Evolutionary conservation across 2,113 vertebrate species (phyloP), one percentile per base, ranked within the genome.

Genomic region (Trichechus manatus): DNA sequence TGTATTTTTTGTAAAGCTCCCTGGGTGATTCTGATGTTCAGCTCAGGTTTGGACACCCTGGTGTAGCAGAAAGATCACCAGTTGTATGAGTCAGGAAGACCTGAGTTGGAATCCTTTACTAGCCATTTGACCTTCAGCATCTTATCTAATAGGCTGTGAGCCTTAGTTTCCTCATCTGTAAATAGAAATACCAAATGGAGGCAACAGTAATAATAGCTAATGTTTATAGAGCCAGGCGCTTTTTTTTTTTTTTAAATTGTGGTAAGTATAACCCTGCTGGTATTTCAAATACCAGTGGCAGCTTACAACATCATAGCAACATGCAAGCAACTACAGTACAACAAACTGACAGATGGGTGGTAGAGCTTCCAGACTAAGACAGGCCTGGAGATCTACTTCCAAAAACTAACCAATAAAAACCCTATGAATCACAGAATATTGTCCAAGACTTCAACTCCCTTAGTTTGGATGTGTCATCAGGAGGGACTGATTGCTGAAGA

Each of bases 1-100:
- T 85, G 6, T 88, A 56, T 20, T 74, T 93, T 77, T 27, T 93
- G 94, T 92, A 77, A 94, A 84, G 66, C 17, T 79, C 25, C 29
- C 66, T 31, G 0, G 1, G 91, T 22, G 31, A 50, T 59, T 89
- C 33, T 95, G n/a, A 59, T 4, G 0, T 59, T 42, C 5, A 63
- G 50, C 33, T n/a, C 77, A 31, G 29, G 56, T 87, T 50, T 50
- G 59, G 33, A 84, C 11, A 27, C 59, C 85, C 10, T 3, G 5
- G 8, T 29, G 1, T 14, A 72, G 13, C 56, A 11, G 39, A 82
- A 78, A 75, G 25, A 33, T 23, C 19, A 86, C 9, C n/a, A 47
- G 7, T 79, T 88, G 70, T 90, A n/a, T 31, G 25, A 61, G 13
- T 59, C 33, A 61, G 68, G 27, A 78, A 88, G 31, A 92, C 25